phyloP scores from a whole-genome alignment of 1,140 invertebrate genomes.

The Zaprionus taronus region DNA sequence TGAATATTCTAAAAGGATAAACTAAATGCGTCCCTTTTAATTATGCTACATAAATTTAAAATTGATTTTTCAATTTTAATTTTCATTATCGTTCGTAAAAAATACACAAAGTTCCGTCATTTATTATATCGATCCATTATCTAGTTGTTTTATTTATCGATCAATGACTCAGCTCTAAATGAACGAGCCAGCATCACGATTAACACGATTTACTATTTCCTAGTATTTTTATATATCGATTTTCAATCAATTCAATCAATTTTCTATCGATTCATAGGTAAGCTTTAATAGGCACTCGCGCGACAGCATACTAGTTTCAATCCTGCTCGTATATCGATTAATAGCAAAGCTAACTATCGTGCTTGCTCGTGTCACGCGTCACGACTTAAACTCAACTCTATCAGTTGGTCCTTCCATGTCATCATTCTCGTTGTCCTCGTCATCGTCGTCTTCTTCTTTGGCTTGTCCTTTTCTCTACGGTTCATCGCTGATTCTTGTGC shows the following conservation, averaged over 20 bases:
- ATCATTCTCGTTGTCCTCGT: slow-evolving; percentile 50
- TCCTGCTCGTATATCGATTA: not conserved
- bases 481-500: slow-evolving; percentile 3
- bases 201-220: not conserved
- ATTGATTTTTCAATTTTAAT: too few relatives aligned
- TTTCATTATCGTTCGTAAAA: too few relatives aligned
- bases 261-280: not conserved
- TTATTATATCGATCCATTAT: not conserved
- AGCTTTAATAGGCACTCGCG: not conserved
- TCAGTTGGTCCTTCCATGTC: slow-evolving; percentile 49
- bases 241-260: not conserved
- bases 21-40: too few relatives aligned
- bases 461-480: slow-evolving; percentile 6
- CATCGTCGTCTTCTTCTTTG: slow-evolving; percentile 36
- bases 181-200: too few relatives aligned
- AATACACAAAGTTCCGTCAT: too few relatives aligned
- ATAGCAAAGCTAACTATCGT: not conserved
- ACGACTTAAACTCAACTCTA: not conserved
- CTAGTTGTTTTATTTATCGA: not conserved
- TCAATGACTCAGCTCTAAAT: not conserved
- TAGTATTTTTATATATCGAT: not conserved
- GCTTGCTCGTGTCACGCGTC: not conserved
- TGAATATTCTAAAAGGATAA: too few relatives aligned
- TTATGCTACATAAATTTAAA: too few relatives aligned
- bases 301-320: not conserved